phyloP scores from a whole-genome alignment of 2,797 vertebrate species.

The Tenualosa thibaudeaui region DNA sequence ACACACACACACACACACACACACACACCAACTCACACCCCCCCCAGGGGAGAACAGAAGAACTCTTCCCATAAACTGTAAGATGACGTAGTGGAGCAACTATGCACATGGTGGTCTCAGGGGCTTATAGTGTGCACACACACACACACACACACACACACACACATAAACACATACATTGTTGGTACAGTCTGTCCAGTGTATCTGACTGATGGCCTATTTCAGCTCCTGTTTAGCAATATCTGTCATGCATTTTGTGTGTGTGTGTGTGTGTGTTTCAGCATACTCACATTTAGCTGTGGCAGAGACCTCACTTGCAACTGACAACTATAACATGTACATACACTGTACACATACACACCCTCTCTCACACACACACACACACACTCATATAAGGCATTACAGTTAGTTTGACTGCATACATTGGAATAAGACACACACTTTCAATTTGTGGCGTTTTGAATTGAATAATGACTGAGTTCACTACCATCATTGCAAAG shows the following conservation, averaged over 20 bases:
- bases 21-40: conserved; percentile 40
- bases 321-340: not conserved
- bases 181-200: not conserved
- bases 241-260: not conserved
- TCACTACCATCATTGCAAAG: too few species aligned
- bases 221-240: not conserved
- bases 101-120: conserved; percentile 64
- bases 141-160: conserved; percentile 56
- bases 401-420: too few species aligned
- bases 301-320: not conserved
- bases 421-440: too few species aligned
- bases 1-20: conserved; percentile 39
- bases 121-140: conserved; percentile 53
- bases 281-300: not conserved
- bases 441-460: too few species aligned
- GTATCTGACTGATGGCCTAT: not conserved
- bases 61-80: conserved; percentile 62
- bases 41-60: conserved; percentile 60
- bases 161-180: conserved; percentile 46
- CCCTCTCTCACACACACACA: not conserved
- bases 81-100: conserved; percentile 65
- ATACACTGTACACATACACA: not conserved
- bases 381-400: not conserved
- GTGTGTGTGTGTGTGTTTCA: not conserved
- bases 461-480: too few species aligned